Conservation (phyloP, 2,113 vertebrate genomes). For the Neopipo cinnamomea region DNA sequence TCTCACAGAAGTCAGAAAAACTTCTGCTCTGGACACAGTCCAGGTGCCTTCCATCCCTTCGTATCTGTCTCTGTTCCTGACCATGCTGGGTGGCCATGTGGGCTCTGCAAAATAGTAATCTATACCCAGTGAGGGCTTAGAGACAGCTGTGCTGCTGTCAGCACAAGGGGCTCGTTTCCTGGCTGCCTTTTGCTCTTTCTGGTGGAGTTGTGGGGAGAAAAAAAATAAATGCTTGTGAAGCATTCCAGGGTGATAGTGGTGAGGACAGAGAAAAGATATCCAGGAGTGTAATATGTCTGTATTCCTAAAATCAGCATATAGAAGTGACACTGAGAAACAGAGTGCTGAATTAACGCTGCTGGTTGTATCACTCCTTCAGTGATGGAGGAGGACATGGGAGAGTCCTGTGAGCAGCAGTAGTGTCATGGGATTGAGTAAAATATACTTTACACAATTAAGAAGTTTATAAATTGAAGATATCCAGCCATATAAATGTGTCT, state of each 20-base stretch:
- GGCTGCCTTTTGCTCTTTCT: neutral
- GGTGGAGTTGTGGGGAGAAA: neutral
- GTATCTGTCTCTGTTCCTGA: neutral
- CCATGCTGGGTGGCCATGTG: fast-evolving
- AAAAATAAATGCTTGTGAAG: neutral
- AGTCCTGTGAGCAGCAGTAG: neutral
- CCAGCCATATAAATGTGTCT: neutral
- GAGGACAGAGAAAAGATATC: neutral
- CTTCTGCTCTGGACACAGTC: neutral
- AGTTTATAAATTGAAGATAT: neutral
- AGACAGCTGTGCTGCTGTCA: neutral
- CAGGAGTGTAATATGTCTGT: neutral
- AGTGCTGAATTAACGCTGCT: neutral
- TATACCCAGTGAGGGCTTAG: neutral
- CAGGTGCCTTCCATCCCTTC: neutral
- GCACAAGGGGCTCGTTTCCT: neutral
- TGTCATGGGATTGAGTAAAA: neutral
- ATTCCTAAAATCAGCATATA: neutral
- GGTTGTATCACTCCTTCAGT: neutral
- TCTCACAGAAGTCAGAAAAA: neutral
- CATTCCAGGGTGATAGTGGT: neutral
- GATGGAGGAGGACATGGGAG: neutral
- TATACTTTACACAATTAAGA: neutral
- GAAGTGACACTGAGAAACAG: neutral
- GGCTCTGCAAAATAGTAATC: neutral